Percentiles rank a stretch among this genome's conserved stretches.
Evolutionary conservation across 2,888 invertebrate genomes (phyloP).

Genomic region (Caenorhabditis afra): DNA sequence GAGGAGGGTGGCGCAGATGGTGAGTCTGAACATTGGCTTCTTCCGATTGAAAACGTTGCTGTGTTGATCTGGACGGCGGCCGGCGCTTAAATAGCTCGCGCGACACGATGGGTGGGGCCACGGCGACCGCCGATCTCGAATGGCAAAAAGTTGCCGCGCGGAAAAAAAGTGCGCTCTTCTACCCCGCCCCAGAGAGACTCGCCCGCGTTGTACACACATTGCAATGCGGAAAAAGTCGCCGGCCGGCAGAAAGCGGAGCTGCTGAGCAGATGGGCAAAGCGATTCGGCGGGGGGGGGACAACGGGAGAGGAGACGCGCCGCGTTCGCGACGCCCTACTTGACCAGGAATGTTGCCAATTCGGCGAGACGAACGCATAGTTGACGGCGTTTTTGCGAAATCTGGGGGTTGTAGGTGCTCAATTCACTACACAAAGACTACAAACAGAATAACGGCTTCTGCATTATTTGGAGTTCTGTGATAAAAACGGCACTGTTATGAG

Average conservation of each 20-base stretch:
- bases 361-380: constrained; percentile 8
- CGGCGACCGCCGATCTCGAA: constrained; percentile 10
- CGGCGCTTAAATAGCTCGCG: constrained; percentile 25
- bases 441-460: no score
- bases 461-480: no score
- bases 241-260: constrained; percentile 29
- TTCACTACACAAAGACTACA: no score
- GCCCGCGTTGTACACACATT: constrained; percentile 41
- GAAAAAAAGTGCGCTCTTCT: constrained; percentile 30
- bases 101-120: constrained; percentile 27
- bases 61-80: constrained; percentile 7
- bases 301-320: constrained; percentile 16
- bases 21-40: constrained; percentile 61
- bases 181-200: neutral
- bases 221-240: constrained; percentile 39
- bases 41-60: constrained; percentile 19
- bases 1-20: constrained; percentile 60
- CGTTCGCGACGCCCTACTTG: constrained; percentile 11
- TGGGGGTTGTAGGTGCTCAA: no score
- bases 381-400: no score
- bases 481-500: no score
- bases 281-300: neutral
- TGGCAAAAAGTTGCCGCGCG: constrained; percentile 56
- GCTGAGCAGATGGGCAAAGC: constrained; percentile 12
- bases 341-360: constrained; percentile 44